These are phyloP conservation scores for Sarcophaga carnaria DNA, from an alignment of 2,888 invertebrate genomes.

Conservation along the genomic window DNA sequence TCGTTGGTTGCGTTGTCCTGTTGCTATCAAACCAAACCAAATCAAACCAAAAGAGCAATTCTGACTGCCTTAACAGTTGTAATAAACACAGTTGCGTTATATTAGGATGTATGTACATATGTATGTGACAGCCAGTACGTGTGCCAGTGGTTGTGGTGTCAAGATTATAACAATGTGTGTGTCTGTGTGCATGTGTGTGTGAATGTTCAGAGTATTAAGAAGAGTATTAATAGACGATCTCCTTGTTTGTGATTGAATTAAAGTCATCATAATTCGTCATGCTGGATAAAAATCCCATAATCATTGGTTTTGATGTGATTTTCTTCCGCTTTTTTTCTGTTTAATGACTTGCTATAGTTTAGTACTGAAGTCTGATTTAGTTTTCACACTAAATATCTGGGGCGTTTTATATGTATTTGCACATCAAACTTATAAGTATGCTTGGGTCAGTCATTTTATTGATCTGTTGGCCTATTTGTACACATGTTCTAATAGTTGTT, in stretches of 20 bases:
- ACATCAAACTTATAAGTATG: constrained; percentile 13
- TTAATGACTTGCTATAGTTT: not conserved
- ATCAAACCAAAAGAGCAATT: constrained; percentile 67
- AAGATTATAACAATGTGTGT: not conserved
- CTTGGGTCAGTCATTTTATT: constrained; percentile 17
- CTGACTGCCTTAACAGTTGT: constrained; percentile 42
- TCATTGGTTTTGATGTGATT: constrained; percentile 67
- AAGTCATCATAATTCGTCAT: constrained; percentile 68
- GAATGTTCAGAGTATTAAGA: constrained; percentile 35
- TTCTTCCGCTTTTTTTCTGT: not conserved
- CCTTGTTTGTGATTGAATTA: constrained; percentile 62
- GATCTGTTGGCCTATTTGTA: not conserved
- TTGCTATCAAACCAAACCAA: constrained; percentile 61
- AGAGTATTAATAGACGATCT: constrained; percentile 60
- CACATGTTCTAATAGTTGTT: not conserved
- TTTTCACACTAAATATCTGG: constrained; percentile 50
- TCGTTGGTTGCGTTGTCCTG: constrained; percentile 55
- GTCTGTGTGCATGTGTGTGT: not conserved
- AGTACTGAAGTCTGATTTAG: not conserved
- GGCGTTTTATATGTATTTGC: constrained; percentile 44
- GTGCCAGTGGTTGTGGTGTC: too few relatives aligned
- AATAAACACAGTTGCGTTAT: constrained; percentile 53
- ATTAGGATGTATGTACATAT: not conserved
- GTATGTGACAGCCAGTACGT: not conserved
- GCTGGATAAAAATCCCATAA: constrained; percentile 60